Evolutionary conservation across 1,140 invertebrate species (phyloP).

Genomic region (Apis florea): DNA sequence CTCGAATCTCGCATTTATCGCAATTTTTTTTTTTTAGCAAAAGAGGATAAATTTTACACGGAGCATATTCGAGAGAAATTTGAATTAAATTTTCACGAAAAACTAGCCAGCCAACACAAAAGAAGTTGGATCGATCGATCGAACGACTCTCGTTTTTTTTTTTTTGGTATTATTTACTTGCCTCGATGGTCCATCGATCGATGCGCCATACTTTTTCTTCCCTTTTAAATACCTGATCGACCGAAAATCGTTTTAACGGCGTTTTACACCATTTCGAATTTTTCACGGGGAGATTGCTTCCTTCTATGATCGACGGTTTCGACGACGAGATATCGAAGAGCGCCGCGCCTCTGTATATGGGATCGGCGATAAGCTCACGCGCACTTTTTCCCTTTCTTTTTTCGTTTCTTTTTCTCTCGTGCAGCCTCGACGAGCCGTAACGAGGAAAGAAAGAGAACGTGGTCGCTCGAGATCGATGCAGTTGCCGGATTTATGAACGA

Average conservation of each 20-base stretch:
- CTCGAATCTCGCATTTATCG: too few relatives aligned
- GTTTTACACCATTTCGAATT: not conserved
- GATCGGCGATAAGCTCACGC: slow-evolving; percentile 10
- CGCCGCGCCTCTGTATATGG: not conserved
- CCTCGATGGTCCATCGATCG: not conserved
- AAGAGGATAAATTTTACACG: too few relatives aligned
- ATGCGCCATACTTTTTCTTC: not conserved
- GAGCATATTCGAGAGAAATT: too few relatives aligned
- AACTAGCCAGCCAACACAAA: too few relatives aligned
- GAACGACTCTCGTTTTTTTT: not conserved
- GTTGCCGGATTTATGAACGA: not conserved
- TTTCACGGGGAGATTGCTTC: slow-evolving; percentile 19
- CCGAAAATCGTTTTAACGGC: not conserved
- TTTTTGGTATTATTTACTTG: not conserved
- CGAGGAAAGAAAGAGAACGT: not conserved
- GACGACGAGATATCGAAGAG: not conserved
- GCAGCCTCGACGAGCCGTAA: not conserved
- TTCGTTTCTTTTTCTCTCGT: not conserved
- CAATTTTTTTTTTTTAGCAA: too few relatives aligned
- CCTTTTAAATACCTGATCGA: not conserved
- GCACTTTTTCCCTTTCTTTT: not conserved
- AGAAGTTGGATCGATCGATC: not conserved
- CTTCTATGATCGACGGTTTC: not conserved
- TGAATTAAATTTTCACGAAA: not conserved
- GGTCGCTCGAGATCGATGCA: not conserved